phyloP scores from a whole-genome alignment of 2,797 vertebrate genomes.

The Darevskia nairensis region DNA sequence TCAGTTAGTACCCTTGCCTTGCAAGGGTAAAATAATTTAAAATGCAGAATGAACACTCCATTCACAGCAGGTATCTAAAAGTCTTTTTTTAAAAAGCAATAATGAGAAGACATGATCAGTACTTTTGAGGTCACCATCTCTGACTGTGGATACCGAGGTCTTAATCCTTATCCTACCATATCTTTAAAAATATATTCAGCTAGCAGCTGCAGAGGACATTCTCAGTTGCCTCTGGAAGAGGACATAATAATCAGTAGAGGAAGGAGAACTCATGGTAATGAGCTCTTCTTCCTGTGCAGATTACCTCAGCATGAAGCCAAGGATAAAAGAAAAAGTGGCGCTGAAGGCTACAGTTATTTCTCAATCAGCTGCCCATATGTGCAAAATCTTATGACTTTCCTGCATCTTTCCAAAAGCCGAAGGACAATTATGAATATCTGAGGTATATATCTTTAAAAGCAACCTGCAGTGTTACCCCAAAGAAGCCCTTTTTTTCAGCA shows the following conservation, averaged over 20 bases:
- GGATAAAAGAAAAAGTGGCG: conserved; percentile 52
- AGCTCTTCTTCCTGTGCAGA: conserved; percentile 57
- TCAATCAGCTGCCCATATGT: conserved; percentile 41
- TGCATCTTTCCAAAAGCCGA: conserved; percentile 53
- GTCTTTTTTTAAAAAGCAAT: background rate
- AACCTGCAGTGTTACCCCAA: background rate
- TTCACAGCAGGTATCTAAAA: conserved; percentile 25
- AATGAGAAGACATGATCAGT: conserved; percentile 9
- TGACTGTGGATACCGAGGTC: conserved; percentile 25
- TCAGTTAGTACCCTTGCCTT: background rate
- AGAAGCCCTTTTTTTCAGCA: background rate
- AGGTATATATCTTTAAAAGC: conserved; percentile 13
- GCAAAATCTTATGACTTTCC: conserved; percentile 49
- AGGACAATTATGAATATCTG: conserved; percentile 12
- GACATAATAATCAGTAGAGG: conserved; percentile 59
- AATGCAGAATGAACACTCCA: background rate
- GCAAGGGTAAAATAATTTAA: conserved; percentile 3
- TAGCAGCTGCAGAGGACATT: conserved; percentile 34
- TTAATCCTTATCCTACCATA: conserved; percentile 37
- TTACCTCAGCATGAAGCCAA: conserved; percentile 58
- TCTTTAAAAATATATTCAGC: conserved; percentile 55
- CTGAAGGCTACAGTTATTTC: conserved; percentile 51
- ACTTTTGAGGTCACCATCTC: conserved; percentile 30
- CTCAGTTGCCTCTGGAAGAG: conserved; percentile 53
- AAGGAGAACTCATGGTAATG: conserved; percentile 55